Base-by-base conservation (phyloP, 2,113 vertebrate genomes). In the Haemorhous mexicanus region DNA sequence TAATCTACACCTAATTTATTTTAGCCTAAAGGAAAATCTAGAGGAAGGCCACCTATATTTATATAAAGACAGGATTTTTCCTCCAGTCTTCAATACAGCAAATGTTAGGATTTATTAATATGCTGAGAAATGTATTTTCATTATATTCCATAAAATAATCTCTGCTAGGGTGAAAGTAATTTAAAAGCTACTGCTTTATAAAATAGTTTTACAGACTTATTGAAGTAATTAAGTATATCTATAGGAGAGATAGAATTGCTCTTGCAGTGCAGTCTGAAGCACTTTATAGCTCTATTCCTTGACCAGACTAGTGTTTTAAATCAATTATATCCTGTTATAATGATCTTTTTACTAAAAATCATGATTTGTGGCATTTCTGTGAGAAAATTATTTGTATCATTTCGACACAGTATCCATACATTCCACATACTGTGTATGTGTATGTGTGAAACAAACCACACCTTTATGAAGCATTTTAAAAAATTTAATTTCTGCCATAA, bases 191-290 rank as follows among this genome's bases (percentile, higher is more conserved):
- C 74, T 91, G 49, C 63, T 95, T 95, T 84, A 84, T 88, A 86
- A 91, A 94, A 91, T 73, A 97, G 37, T 90, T 93, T 92, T 96
- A 90, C 35, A 84, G 90, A 90, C 75, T 92, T 95, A 95, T 92
- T 95, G 88, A 94, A 92, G 52, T 89, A 92, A 96, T 96, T 97
- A 95, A 82, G 46, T 84, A 77, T 84, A 75, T 89, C 53, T 82
- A 5, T 79, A 69, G 81, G 63, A 93, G 81, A 89, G 82, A 82
- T 11, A 52, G 68, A 94, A 94, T 63, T 91, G 41, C 74, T 92
- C 41, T 89, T 89, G 35, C 61, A 70, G 24, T 59, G 35, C 83
- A 89, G 64, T 74, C 89, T 91, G 78, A 93, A 90, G 68, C 53
- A 94, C 19, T 95, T 95, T 91, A 84, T 79, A 79, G 49, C 64